Conservation (phyloP, 2,113 vertebrate genomes). For the Leptodactylus fuscus region DNA sequence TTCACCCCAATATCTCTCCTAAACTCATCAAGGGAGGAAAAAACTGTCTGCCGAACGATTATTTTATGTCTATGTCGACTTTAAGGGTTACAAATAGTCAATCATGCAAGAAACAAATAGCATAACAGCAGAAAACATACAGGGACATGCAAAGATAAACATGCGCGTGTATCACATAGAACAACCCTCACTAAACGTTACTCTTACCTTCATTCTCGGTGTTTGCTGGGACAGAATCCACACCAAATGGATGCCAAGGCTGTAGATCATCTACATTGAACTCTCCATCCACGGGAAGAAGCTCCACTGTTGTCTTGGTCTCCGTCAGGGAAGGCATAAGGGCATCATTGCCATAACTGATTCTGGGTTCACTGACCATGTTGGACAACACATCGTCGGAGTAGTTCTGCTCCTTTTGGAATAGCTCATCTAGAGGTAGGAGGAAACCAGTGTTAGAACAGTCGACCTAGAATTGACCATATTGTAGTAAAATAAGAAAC, state of each 20-base stretch:
- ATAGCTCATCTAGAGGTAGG: constrained; percentile 83
- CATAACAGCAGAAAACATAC: constrained; percentile 58
- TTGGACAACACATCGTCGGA: constrained; percentile 93
- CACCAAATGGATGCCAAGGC: constrained; percentile 92
- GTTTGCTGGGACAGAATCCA: constrained; percentile 90
- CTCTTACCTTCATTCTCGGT: constrained; percentile 92
- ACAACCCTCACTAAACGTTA: not conserved
- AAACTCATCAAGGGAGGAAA: not conserved
- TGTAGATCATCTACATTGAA: constrained; percentile 87
- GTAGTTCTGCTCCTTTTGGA: constrained; percentile 94
- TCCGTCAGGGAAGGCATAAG: constrained; percentile 93
- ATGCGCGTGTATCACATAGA: not conserved
- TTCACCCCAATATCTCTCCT: not conserved
- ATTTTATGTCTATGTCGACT: not conserved
- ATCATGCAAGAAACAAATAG: constrained; percentile 43
- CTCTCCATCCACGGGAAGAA: constrained; percentile 85
- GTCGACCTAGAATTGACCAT: too few species aligned
- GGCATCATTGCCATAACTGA: constrained; percentile 97
- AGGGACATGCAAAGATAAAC: not conserved
- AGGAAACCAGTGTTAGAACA: constrained; percentile 2
- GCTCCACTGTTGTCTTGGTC: constrained; percentile 89
- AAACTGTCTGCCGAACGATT: not conserved
- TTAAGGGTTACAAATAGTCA: not conserved
- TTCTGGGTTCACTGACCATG: constrained; percentile 91
- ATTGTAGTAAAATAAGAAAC: too few species aligned